A percentile compares a stretch with the other conserved stretches of the same genome.
Conservation (phyloP, 2,113 vertebrate genomes). For the Piaya cayana region DNA sequence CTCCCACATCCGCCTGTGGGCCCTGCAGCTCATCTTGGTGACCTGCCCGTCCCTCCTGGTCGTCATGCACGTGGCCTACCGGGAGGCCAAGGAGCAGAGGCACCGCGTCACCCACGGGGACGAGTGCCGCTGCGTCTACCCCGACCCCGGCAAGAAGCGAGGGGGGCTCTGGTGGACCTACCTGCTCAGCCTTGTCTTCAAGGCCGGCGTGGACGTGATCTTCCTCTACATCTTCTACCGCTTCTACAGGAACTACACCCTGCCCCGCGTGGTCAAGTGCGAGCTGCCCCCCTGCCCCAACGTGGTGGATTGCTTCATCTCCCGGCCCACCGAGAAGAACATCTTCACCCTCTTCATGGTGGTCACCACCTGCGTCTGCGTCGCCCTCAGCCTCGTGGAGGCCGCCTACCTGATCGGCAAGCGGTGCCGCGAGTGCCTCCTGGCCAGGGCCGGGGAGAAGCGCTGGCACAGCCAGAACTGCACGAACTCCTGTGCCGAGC, state of each 20-base stretch:
- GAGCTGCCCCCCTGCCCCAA: conserved; percentile 86
- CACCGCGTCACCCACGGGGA: conserved; percentile 61
- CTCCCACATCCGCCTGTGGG: conserved; percentile 95
- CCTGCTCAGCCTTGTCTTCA: conserved; percentile 87
- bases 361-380: conserved; percentile 81
- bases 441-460: accelerated
- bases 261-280: conserved; percentile 88
- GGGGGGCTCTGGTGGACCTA: conserved; percentile 98
- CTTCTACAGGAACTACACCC: conserved; percentile 86
- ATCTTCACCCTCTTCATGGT: conserved; percentile 98
- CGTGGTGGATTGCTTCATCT: conserved; percentile 92
- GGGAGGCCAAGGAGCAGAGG: conserved; percentile 83
- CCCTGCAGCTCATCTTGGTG: conserved; percentile 97
- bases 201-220: conserved; percentile 80
- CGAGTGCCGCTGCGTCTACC: conserved; percentile 63
- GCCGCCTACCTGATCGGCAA: conserved; percentile 88
- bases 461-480: accelerated
- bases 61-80: conserved; percentile 92
- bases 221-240: conserved; percentile 88
- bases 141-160: conserved; percentile 87
- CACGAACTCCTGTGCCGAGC: background rate
- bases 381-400: conserved; percentile 87
- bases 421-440: conserved; percentile 73
- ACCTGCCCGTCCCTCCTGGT: conserved; percentile 94
- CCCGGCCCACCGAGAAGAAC: conserved; percentile 91